phyloP scores from a whole-genome alignment of 2,113 vertebrate species.

The Suricata suricatta region DNA sequence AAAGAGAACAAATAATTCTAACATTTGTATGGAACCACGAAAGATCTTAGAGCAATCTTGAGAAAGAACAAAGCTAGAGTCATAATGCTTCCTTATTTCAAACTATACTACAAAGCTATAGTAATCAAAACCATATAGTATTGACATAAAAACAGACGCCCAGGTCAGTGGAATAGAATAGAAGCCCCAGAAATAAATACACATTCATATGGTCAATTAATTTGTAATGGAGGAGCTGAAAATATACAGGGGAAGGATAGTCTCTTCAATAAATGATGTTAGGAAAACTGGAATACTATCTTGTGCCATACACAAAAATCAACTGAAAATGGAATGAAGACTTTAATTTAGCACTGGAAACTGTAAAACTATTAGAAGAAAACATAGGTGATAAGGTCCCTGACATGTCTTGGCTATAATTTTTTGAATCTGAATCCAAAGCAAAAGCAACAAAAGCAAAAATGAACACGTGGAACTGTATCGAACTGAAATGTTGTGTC shows the following conservation, averaged over 20 bases:
- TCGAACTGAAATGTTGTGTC: background rate
- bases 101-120: background rate
- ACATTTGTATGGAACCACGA: background rate
- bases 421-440: background rate
- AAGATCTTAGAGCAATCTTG: background rate
- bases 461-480: background rate
- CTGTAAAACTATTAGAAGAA: background rate
- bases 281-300: background rate
- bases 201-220: background rate
- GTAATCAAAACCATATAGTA: background rate
- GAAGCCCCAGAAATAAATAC: background rate
- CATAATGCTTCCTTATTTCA: background rate
- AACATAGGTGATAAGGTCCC: background rate
- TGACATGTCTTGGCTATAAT: background rate
- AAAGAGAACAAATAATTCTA: background rate
- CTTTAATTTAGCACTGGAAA: background rate
- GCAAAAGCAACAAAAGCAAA: background rate
- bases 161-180: background rate
- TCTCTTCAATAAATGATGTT: background rate
- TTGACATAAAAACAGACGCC: background rate
- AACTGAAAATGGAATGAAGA: background rate
- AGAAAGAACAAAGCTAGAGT: background rate
- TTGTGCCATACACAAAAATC: background rate
- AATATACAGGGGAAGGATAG: background rate
- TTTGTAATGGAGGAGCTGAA: background rate